These are phyloP conservation scores for Psylliodes chrysocephalus DNA, from an alignment of 2,888 invertebrate genomes.

Conservation along the genomic window DNA sequence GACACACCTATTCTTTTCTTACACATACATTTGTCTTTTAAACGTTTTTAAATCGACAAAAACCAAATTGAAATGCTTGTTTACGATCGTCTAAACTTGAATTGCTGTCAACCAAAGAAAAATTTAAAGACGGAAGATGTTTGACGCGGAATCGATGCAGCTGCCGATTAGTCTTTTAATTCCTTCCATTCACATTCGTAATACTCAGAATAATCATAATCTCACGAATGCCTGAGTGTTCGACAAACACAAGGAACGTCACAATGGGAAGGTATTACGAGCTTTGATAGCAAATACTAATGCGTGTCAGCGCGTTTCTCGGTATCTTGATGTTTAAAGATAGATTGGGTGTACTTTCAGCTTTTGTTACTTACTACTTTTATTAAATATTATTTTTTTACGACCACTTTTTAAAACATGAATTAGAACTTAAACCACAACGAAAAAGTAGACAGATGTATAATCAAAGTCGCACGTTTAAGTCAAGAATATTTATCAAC, in stretches of 20 bases:
- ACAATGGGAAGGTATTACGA: background rate
- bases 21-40: too few species aligned
- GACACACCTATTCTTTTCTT: too few species aligned
- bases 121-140: slow-evolving; percentile 11
- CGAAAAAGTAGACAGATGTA: too few species aligned
- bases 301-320: background rate
- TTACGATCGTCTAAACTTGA: background rate
- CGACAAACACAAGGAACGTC: slow-evolving; percentile 31
- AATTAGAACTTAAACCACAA: too few species aligned
- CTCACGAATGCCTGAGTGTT: slow-evolving; percentile 38
- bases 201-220: slow-evolving; percentile 38
- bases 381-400: too few species aligned
- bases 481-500: too few species aligned
- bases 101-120: background rate
- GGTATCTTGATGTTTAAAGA: background rate
- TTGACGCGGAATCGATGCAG: slow-evolving; percentile 31
- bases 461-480: too few species aligned
- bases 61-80: background rate
- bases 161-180: slow-evolving; percentile 34
- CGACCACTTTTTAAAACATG: too few species aligned
- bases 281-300: background rate
- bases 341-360: too few species aligned
- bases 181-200: slow-evolving; percentile 39
- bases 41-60: too few species aligned
- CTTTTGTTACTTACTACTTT: too few species aligned